These are phyloP conservation scores for Meloidogyne hapla DNA, from an alignment of 1,140 invertebrate genomes.

Conservation along the genomic window DNA sequence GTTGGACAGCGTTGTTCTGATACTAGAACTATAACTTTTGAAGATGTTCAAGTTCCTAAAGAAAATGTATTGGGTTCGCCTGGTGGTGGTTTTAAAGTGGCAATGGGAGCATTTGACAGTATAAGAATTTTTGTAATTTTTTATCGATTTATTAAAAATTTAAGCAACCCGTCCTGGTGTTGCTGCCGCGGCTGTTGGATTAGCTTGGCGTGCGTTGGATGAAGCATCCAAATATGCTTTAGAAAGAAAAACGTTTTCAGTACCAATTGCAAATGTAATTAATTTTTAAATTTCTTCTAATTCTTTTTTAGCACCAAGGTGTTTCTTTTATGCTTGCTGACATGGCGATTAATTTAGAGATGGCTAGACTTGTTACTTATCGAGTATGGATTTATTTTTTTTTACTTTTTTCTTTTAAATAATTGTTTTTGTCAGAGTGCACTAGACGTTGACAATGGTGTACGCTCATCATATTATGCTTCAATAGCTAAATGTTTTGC, in stretches of 20 bases:
- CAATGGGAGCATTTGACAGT: slow-evolving; percentile 91
- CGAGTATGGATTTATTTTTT: too few species aligned
- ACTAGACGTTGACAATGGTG: slow-evolving; percentile 80
- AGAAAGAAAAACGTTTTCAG: slow-evolving; percentile 90
- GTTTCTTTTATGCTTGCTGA: slow-evolving; percentile 94
- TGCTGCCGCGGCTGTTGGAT: slow-evolving; percentile 78
- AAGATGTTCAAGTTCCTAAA: slow-evolving; percentile 85
- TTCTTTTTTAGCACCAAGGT: slow-evolving; percentile 70
- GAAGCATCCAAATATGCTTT: slow-evolving; percentile 89
- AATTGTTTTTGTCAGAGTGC: too few species aligned
- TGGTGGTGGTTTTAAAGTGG: slow-evolving; percentile 90
- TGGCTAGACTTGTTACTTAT: slow-evolving; percentile 67
- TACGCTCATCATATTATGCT: slow-evolving; percentile 74
- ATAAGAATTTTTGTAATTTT: slow-evolving; percentile 70
- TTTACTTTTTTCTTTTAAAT: too few species aligned
- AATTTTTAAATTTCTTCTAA: not conserved
- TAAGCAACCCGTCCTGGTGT: slow-evolving; percentile 67
- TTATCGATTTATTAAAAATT: not conserved
- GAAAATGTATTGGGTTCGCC: slow-evolving; percentile 81
- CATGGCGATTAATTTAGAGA: slow-evolving; percentile 84
- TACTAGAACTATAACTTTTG: slow-evolving; percentile 92
- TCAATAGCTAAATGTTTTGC: slow-evolving; percentile 83
- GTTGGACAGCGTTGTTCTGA: slow-evolving; percentile 96
- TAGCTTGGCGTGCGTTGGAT: slow-evolving; percentile 79
- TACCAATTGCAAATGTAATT: slow-evolving; percentile 72